phyloP scores from a whole-genome alignment of 2,888 invertebrate genomes.

The Hypolimnas misippus region DNA sequence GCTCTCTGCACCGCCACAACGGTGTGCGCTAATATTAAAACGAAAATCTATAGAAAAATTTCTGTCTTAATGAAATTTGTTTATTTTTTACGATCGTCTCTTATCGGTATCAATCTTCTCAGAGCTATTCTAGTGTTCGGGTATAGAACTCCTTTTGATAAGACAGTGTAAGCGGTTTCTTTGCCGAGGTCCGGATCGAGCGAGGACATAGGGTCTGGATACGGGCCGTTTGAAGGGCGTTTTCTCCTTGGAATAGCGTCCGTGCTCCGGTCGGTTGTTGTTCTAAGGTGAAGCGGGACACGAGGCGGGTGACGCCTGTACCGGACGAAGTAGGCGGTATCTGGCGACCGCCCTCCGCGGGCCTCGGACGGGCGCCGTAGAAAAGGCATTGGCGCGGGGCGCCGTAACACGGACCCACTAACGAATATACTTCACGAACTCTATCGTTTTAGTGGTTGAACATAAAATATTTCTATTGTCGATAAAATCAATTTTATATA shows the following conservation, averaged over 20 bases:
- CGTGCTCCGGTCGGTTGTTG: conserved; percentile 59
- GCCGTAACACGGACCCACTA: conserved; percentile 75
- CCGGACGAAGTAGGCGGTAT: conserved; percentile 83
- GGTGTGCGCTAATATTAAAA: conserved; percentile 34
- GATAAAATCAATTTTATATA: conserved; percentile 45
- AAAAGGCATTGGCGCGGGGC: conserved; percentile 77
- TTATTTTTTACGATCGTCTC: not conserved
- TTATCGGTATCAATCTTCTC: not conserved
- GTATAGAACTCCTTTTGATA: conserved; percentile 7
- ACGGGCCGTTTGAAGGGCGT: conserved; percentile 61
- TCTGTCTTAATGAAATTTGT: not conserved
- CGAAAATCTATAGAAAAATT: not conserved
- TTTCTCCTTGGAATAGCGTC: conserved; percentile 58
- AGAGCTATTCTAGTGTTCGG: conserved; percentile 11
- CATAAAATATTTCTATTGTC: conserved; percentile 51
- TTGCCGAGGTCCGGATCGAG: conserved; percentile 21
- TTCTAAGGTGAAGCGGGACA: conserved; percentile 72
- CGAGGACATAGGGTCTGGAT: conserved; percentile 41
- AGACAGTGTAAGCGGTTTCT: conserved; percentile 11
- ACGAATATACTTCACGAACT: conserved; percentile 80
- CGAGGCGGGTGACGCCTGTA: conserved; percentile 80
- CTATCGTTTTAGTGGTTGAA: conserved; percentile 70
- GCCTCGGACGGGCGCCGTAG: conserved; percentile 76
- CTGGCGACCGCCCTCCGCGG: conserved; percentile 80
- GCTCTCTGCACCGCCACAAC: conserved; percentile 41